A percentile compares a stretch with the other conserved stretches of the same genome.
Evolutionary conservation across 2,113 vertebrate genomes (phyloP).

Genomic region (Myrmophylax atrothorax): DNA sequence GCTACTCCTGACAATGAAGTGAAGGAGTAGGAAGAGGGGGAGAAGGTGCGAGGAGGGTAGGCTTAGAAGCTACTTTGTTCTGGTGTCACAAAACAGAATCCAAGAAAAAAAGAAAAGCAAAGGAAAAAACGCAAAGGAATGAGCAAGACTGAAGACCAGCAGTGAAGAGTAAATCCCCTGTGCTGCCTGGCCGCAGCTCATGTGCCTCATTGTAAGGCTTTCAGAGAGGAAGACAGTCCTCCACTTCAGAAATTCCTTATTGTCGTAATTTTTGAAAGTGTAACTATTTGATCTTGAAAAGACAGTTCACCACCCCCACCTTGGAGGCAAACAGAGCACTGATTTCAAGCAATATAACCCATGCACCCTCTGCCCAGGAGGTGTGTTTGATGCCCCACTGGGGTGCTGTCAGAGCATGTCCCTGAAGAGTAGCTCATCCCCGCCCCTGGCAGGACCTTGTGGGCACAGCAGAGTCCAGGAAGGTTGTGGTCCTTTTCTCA

Average conservation of each 20-base stretch:
- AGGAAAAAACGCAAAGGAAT: not conserved
- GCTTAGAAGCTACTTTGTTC: not conserved
- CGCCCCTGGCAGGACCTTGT: not conserved
- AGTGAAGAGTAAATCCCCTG: not conserved
- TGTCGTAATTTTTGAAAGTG: not conserved
- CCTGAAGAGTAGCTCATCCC: not conserved
- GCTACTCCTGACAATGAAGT: not conserved
- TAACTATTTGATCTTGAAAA: not conserved
- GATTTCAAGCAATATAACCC: fast-evolving
- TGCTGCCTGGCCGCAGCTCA: not conserved
- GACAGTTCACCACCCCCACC: not conserved
- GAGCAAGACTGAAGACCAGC: not conserved
- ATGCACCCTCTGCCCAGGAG: not conserved
- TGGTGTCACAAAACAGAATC: not conserved
- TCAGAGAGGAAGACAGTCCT: not conserved
- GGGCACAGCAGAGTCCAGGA: not conserved
- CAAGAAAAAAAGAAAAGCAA: not conserved
- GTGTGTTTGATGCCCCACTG: not conserved
- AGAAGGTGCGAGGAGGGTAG: not conserved
- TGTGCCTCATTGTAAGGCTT: not conserved
- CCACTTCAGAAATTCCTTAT: not conserved
- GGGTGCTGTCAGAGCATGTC: not conserved
- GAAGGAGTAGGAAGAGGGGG: not conserved
- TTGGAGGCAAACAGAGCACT: not conserved
- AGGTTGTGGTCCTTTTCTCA: not conserved